Base-by-base conservation (phyloP, 2,888 invertebrate genomes). In the Melieria picta region DNA sequence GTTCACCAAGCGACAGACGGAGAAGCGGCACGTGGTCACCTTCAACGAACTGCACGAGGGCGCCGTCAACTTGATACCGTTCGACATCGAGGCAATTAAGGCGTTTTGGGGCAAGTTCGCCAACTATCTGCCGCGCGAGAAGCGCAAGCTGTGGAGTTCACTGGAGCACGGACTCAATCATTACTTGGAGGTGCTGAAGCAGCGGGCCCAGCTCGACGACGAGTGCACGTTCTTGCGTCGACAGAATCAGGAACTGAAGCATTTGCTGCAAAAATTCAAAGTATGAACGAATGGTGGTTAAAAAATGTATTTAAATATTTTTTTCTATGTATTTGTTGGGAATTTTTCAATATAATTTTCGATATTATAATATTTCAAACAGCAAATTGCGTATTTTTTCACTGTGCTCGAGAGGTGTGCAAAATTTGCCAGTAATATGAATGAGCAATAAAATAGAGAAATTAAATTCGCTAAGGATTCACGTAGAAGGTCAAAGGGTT, bases 51-150 rank as follows among this genome's bases (percentile, higher is more conserved):
- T 65, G 60, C 74, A 77, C 9, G 5, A 76, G 30, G 75, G 75
- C 7, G 16, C 67, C 0, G 74, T 74, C 7, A 78, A 81, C 67
- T 69, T 78, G 84, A 5, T 80, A 7, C 72, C 77, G 7, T 69
- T 77, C 6, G 81, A 80, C 45, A 79, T 85, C 0, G 86, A 89
- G 45, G 91, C 92, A 78, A 91, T 94, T 43, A 88, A 87, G 7
- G 83, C 86, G 1, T 94, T 91, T 84, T 95, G 94, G 94, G 82
- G 87, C 7, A 89, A 90, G 74, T 94, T 92, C 85, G 87, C 88
- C 72, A 87, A 88, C 55, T 84, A 91, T 7, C 91, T 93, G 77
- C 88, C 91, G 0, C 76, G 87, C 0, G 89, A 91, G 60, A 91
- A 91, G 75, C 90, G 91, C 77, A 89, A 90, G 72, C 85, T 94